A percentile compares a stretch with the other conserved stretches of the same genome.
These are phyloP conservation scores for Pelusios castaneus DNA, from an alignment of 2,113 vertebrate genomes.

Conservation along the genomic window DNA sequence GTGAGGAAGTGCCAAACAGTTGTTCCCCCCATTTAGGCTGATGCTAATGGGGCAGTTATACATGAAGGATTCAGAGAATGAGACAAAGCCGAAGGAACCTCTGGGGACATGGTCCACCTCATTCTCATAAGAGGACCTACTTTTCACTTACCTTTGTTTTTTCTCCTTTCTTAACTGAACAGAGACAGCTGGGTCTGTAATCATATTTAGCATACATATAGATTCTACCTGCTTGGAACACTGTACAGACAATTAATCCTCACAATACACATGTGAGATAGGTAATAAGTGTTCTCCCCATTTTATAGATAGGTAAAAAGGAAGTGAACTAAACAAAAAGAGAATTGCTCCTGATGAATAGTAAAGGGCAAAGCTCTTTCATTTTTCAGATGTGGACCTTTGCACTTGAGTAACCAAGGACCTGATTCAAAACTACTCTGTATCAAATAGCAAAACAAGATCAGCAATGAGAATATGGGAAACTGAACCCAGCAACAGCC, in stretches of 20 bases:
- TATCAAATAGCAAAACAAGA: neutral
- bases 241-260: neutral
- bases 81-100: neutral
- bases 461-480: neutral
- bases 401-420: neutral
- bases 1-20: too few species aligned
- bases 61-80: neutral
- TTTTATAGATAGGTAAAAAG: neutral
- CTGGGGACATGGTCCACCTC: neutral
- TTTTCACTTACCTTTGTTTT: neutral
- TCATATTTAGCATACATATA: neutral
- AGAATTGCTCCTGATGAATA: neutral
- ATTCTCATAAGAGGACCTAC: too few species aligned
- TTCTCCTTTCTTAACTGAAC: neutral
- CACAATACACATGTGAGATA: neutral
- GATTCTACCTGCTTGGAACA: neutral
- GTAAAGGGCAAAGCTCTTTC: neutral
- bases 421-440: neutral
- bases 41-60: too few species aligned
- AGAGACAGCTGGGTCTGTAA: neutral
- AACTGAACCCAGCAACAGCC: neutral
- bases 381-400: neutral
- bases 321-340: neutral
- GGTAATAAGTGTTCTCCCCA: neutral
- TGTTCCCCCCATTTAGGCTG: too few species aligned